A percentile compares a stretch with the other conserved stretches of the same genome.
phyloP scores from a whole-genome alignment of 2,888 invertebrate genomes.

The Andrena trimmerana region DNA sequence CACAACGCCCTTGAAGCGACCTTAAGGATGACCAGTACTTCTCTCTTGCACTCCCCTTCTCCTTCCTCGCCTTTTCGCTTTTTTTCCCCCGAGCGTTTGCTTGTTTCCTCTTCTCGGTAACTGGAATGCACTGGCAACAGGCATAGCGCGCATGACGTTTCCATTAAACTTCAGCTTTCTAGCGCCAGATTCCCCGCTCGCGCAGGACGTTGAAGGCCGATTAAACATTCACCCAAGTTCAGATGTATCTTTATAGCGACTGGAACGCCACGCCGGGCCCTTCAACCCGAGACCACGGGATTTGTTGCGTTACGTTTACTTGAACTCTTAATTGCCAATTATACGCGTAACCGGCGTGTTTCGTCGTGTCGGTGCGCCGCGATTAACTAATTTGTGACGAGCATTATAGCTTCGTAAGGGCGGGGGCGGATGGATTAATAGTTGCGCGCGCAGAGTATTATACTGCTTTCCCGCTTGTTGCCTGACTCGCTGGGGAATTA shows the following conservation, averaged over 20 bases:
- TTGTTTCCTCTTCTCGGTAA: background rate
- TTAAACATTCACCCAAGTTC: slow-evolving; percentile 13
- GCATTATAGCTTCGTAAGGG: background rate
- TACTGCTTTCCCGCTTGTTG: too few species aligned
- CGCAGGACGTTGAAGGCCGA: slow-evolving; percentile 22
- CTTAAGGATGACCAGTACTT: slow-evolving; percentile 34
- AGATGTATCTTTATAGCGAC: background rate
- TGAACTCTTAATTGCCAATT: background rate
- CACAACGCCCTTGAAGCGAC: slow-evolving; percentile 35
- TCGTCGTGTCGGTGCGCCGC: background rate
- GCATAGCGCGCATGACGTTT: slow-evolving; percentile 23
- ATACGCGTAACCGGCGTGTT: background rate
- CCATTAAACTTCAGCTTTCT: slow-evolving; percentile 31
- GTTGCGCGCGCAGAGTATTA: too few species aligned
- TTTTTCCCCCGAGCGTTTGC: background rate
- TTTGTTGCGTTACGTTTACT: background rate
- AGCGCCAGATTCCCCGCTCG: background rate
- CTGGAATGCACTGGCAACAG: background rate
- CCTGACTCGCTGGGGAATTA: too few species aligned
- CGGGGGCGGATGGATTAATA: too few species aligned
- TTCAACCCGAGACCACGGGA: background rate
- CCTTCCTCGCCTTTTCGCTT: background rate
- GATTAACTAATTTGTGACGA: background rate
- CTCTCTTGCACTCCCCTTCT: background rate
- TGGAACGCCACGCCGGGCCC: background rate